Conservation (phyloP, 1,140 invertebrate genomes). For the Venustaconcha ellipsiformis region DNA sequence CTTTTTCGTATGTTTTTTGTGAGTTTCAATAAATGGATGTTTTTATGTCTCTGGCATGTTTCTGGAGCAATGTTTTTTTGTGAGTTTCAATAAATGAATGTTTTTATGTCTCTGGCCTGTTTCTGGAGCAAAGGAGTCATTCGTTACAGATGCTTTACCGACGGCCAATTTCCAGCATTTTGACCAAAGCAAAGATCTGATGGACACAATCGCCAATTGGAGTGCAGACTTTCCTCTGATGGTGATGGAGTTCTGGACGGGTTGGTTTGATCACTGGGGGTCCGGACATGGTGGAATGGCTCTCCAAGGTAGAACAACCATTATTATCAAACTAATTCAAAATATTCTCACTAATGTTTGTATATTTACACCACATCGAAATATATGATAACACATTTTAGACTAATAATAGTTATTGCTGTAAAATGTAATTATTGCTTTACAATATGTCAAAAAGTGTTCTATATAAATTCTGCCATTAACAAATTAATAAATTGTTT, state of each 20-base stretch:
- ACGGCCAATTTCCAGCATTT: slow-evolving; percentile 73
- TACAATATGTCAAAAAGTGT: too few relatives aligned
- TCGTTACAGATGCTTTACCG: slow-evolving; percentile 58
- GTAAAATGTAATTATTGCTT: too few relatives aligned
- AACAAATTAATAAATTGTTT: too few relatives aligned
- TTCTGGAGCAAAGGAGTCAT: neutral
- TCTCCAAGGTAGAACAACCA: slow-evolving; percentile 19
- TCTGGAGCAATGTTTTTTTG: too few relatives aligned
- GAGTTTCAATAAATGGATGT: too few relatives aligned
- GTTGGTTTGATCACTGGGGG: slow-evolving; percentile 77
- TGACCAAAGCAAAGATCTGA: slow-evolving; percentile 29
- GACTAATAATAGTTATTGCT: too few relatives aligned
- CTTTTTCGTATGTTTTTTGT: too few relatives aligned
- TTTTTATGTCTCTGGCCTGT: too few relatives aligned
- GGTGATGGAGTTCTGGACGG: slow-evolving; percentile 78
- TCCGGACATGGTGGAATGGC: slow-evolving; percentile 43
- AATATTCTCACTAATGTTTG: neutral
- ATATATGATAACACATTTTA: too few relatives aligned
- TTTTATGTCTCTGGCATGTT: too few relatives aligned
- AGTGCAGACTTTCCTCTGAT: slow-evolving; percentile 74
- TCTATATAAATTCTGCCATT: too few relatives aligned
- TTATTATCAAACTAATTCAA: neutral
- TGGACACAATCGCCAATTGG: slow-evolving; percentile 59
- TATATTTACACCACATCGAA: neutral
- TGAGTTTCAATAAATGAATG: too few relatives aligned